Evolutionary conservation across 2,888 invertebrate genomes (phyloP), one percentile per base, ranked within the genome.

Genomic region (Drosophila nr. medialis): DNA sequence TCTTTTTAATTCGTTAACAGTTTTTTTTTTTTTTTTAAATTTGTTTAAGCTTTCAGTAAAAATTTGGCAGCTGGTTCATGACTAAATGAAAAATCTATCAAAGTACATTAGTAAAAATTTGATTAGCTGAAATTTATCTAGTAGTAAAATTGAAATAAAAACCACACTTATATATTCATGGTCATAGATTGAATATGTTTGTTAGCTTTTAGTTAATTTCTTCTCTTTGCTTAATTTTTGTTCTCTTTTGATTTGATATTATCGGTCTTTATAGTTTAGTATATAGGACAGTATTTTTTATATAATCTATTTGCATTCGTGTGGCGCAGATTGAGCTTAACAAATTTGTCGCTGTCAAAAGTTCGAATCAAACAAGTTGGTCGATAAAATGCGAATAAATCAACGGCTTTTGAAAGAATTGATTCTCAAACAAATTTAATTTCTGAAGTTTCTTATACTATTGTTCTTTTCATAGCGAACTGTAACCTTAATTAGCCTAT

Each of bases 1-100:
- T 72, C 54, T 59, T 58, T 67, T 62, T 49, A 48, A 62, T 54
- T 53, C 55, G 53, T 72, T 54, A 38, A 62, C 65, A 51, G 40
- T 62, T 54, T 51, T 48, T 59, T 51, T 49, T 56, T 65, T 11
- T 18, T 24, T 56, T 42, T 34, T 63, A 18, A 18, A 53, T 53
- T 48, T 59, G 64, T 42, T 54, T 34, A 48, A 49, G 54, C 71
- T 73, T 58, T 63, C 70, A 61, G 72, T 86, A 73, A 69, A 76
- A 80, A 78, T 86, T 85, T 85, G 86, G 84, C 86, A 86, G 87
- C 82, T 81, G 71, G 75, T 70, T 75, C 71, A 72, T 71, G 66
- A 78, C 54, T 77, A 64, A 70, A 64, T 72, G 40, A 70, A 81
- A 85, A 51, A 36, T 59, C 18, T 18, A 73, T 66, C 8, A n/a